Percentiles rank a stretch among this genome's conserved stretches.
Evolutionary conservation across 1,140 invertebrate genomes (phyloP).

Genomic region (Ceratina japonica): DNA sequence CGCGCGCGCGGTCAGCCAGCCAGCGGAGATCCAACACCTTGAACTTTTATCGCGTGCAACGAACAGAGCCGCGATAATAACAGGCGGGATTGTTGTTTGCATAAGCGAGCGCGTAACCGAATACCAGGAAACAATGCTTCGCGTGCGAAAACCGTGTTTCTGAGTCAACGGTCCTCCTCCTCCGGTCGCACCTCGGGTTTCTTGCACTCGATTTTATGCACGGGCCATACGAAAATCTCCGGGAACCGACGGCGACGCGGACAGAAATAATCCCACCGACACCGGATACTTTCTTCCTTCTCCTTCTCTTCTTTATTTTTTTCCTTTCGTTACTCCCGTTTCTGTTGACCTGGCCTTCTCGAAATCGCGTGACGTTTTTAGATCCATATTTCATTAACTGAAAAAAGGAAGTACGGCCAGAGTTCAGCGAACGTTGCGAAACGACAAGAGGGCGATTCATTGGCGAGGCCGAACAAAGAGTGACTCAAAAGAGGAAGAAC

Average conservation of each 20-base stretch:
- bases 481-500: constrained; percentile 30
- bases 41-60: constrained; percentile 55
- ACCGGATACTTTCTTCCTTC: constrained; percentile 23
- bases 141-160: constrained; percentile 46
- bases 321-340: too few species aligned
- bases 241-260: background rate
- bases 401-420: background rate
- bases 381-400: background rate
- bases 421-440: constrained; percentile 11
- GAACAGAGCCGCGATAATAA: constrained; percentile 45
- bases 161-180: constrained; percentile 45
- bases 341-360: background rate
- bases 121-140: constrained; percentile 48
- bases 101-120: constrained; percentile 50
- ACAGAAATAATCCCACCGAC: constrained; percentile 34
- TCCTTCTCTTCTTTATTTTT: too few species aligned
- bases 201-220: constrained; percentile 37
- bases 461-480: background rate
- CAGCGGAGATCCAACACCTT: constrained; percentile 38
- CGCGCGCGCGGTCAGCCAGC: background rate
- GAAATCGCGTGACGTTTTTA: background rate
- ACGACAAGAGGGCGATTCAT: background rate
- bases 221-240: background rate
- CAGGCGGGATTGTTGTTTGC: constrained; percentile 45
- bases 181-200: constrained; percentile 19